Evolutionary conservation across 1,140 invertebrate genomes (phyloP), one percentile per base, ranked within the genome.

Genomic region (Drosophila parvula): DNA sequence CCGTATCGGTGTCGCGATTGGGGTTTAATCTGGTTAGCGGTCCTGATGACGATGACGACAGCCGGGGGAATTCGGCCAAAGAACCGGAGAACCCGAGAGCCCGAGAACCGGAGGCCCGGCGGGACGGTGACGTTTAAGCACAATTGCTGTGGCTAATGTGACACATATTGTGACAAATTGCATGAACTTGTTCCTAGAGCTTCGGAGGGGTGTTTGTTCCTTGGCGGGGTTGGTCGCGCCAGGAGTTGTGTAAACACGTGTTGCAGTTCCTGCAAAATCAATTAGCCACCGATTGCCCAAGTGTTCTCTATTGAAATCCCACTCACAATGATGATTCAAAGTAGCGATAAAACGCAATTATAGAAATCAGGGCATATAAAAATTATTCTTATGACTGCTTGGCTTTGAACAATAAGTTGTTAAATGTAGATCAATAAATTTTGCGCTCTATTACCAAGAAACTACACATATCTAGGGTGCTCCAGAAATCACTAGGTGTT

Each of bases 111-210:
- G n/a, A n/a, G n/a, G n/a, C n/a, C 22, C 22, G 53, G 64, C 44
- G 64, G 41, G 74, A 69, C 64, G 60, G 67, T 51, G 78, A 78
- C 65, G 75, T 83, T 89, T 89, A 89, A 89, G 63, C 81, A 81
- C 85, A 91, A 91, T 92, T 91, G 89, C 90, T 91, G 90, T 91
- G 82, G 73, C 88, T 92, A 92, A 92, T 92, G 89, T 91, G 91
- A 92, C 91, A 92, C 91, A 92, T 92, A 92, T 92, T 92, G 91
- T 92, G 91, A 92, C 91, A 92, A 92, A 92, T 92, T 90, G 75
- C 91, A 78, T 73, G 43, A 79, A 79, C 69, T 63, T 79, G 82
- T 68, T 43, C 48, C 11, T 22, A 22, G 27, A 38, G 30, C 38
- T 36, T 36, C 43, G 7, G 45, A 48, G 41, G 14, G 14, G 11